phyloP scores from a whole-genome alignment of 2,888 invertebrate species.

The Drosophila mimica region DNA sequence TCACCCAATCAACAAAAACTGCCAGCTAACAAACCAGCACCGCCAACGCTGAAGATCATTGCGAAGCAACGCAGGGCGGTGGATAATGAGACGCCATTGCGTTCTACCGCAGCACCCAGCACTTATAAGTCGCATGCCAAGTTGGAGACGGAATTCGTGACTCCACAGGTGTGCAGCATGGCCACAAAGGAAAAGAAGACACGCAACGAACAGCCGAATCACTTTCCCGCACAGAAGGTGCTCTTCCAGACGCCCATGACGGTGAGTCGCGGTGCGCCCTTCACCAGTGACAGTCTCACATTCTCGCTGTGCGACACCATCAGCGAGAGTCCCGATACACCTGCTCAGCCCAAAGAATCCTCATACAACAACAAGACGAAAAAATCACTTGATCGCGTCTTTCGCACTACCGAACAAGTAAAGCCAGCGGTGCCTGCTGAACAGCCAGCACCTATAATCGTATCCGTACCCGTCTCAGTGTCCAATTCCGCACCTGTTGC shows the following conservation, averaged over 20 bases:
- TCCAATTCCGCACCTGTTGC: neutral
- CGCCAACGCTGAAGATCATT: slow-evolving; percentile 35
- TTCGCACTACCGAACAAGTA: slow-evolving; percentile 48
- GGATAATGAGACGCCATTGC: slow-evolving; percentile 70
- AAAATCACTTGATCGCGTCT: slow-evolving; percentile 73
- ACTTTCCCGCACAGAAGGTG: slow-evolving; percentile 84
- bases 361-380: slow-evolving; percentile 61
- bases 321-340: slow-evolving; percentile 74
- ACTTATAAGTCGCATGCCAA: slow-evolving; percentile 29
- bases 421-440: slow-evolving; percentile 8
- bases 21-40: slow-evolving; percentile 45
- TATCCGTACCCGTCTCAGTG: neutral
- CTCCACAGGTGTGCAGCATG: slow-evolving; percentile 81
- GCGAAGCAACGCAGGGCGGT: slow-evolving; percentile 49
- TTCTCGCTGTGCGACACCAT: slow-evolving; percentile 83
- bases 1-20: slow-evolving; percentile 17
- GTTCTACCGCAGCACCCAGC: slow-evolving; percentile 20
- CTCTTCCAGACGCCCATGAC: slow-evolving; percentile 85
- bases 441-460: neutral
- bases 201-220: slow-evolving; percentile 70
- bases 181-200: slow-evolving; percentile 61
- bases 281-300: slow-evolving; percentile 79
- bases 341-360: slow-evolving; percentile 37
- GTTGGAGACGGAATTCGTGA: slow-evolving; percentile 77
- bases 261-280: slow-evolving; percentile 75